Evolutionary conservation across 2,888 invertebrate species (phyloP), one percentile per base, ranked within the genome.

Genomic region (Aethes cnicana): DNA sequence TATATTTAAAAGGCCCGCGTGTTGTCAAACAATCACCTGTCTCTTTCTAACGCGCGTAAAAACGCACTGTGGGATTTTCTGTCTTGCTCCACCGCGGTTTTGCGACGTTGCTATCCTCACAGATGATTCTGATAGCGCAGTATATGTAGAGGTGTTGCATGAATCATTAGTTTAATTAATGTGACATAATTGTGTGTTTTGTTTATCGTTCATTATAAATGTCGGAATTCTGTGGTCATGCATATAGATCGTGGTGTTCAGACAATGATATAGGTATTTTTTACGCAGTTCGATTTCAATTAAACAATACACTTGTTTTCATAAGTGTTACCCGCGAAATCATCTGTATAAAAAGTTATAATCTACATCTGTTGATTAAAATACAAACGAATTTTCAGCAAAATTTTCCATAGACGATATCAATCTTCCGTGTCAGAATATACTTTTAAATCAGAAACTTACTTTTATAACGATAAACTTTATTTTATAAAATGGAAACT

Each of bases 1-100:
- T 77, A 80, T 77, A 75, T 77, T 68, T 77, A 77, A 72, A 76
- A 60, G 58, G 36, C 64, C 59, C 61, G 58, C 66, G 69, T 82
- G 80, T 84, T 83, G 82, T 77, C 80, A 82, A 84, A 84, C 77
- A 82, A 61, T 74, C 44, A 46, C 53, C 57, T 53, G 56, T 76
- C 73, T 58, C 70, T 32, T 53, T 75, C 67, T 28, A 20, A 11
- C 70, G 12, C 43, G 30, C 20, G 3, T 12, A 16, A 7, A 2
- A 17, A 12, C 11, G 11, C 28, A 44, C 9, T 9, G 49, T 43
- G 49, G 4, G 21, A 21, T 28, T 17, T 3, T 11, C 48, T 52
- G 41, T 70, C 69, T 64, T 65, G 50, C 42, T 72, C 67, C 56
- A 60, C 42, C 62, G 65, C 46, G 32, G 52, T 52, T 52, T 52